Percentiles rank a stretch among this genome's conserved stretches.
Evolutionary conservation across 2,888 invertebrate genomes (phyloP).

Genomic region (Phengaris alcon): DNA sequence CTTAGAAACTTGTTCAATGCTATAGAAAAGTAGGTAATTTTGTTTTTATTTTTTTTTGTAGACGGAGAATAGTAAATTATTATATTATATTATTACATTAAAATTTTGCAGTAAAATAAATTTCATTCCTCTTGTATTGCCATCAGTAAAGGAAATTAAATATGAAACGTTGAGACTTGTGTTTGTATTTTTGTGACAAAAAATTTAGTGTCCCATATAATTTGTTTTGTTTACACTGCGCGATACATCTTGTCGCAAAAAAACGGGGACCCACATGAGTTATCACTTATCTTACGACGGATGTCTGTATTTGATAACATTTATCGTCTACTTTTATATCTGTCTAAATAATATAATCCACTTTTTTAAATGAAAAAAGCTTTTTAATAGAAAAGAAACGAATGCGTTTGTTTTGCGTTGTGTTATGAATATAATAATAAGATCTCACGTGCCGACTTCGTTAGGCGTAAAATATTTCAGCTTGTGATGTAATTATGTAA

Average conservation of each 20-base stretch:
- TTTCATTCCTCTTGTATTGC: not conserved
- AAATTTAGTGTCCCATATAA: slow-evolving; percentile 23
- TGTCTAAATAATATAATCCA: not conserved
- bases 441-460: too few species aligned
- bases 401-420: too few species aligned
- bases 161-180: slow-evolving; percentile 20
- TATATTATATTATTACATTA: too few species aligned
- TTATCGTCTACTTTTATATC: not conserved
- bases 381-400: too few species aligned
- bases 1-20: too few species aligned
- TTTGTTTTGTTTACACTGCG: slow-evolving; percentile 22
- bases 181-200: slow-evolving; percentile 19
- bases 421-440: too few species aligned
- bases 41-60: too few species aligned
- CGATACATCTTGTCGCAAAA: slow-evolving; percentile 19
- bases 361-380: too few species aligned
- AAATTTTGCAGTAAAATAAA: not conserved
- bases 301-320: slow-evolving; percentile 16
- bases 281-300: slow-evolving; percentile 19
- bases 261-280: not conserved
- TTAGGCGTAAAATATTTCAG: too few species aligned
- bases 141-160: slow-evolving; percentile 4
- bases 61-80: too few species aligned
- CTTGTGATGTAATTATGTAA: too few species aligned
- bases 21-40: too few species aligned